A percentile compares a stretch with the other conserved stretches of the same genome.
These are phyloP conservation scores for Poliocrania exsul DNA, from an alignment of 2,797 vertebrate species.

Conservation along the genomic window DNA sequence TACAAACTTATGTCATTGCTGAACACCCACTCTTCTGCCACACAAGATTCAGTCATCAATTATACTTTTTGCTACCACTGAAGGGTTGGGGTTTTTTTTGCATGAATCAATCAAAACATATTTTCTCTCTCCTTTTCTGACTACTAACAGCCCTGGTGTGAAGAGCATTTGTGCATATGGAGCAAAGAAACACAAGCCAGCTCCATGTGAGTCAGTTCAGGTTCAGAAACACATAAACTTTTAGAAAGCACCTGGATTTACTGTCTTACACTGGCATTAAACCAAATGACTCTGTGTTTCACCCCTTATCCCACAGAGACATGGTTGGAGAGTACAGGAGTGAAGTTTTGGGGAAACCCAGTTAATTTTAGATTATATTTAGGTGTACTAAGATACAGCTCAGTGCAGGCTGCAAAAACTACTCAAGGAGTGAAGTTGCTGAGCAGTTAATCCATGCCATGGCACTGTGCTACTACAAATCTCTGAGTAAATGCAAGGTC, in stretches of 20 bases:
- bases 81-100: neutral
- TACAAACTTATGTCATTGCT: neutral
- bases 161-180: neutral
- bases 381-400: neutral
- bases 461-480: neutral
- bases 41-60: neutral
- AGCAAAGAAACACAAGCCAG: neutral
- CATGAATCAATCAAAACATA: neutral
- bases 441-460: neutral
- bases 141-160: neutral
- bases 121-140: neutral
- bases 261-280: neutral
- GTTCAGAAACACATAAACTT: neutral
- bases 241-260: neutral
- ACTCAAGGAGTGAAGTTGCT: neutral
- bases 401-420: neutral
- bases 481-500: neutral
- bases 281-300: neutral
- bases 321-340: neutral
- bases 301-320: neutral
- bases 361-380: neutral
- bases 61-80: neutral
- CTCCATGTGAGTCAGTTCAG: neutral
- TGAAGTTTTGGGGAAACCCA: neutral
- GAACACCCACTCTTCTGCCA: neutral